Conservation (phyloP, 2,797 vertebrate species). For the Loriculus beryllinus region DNA sequence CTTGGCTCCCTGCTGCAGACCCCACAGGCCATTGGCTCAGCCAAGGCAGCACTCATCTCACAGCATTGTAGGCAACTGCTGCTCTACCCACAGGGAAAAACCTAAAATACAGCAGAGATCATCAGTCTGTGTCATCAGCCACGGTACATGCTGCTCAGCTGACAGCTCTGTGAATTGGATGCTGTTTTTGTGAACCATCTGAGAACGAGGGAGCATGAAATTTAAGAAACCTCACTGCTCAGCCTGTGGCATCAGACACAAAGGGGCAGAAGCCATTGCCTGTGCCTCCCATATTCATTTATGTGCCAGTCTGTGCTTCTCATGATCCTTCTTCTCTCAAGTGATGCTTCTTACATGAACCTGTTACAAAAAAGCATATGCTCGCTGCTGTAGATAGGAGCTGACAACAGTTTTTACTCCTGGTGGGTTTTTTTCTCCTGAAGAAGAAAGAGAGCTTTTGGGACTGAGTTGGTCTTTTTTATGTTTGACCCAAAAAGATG, state of each 20-base stretch:
- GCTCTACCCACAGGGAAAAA: not conserved
- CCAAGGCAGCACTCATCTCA: not conserved
- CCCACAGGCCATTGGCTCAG: not conserved
- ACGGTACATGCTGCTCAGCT: not conserved
- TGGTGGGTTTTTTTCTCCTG: not conserved
- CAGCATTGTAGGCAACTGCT: not conserved
- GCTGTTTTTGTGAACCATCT: not conserved
- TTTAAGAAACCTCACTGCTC: not conserved
- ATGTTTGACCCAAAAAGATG: not conserved
- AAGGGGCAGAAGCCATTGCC: not conserved
- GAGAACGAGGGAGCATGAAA: not conserved
- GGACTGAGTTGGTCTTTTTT: not conserved
- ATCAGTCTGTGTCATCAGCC: not conserved
- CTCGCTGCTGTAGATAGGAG: not conserved
- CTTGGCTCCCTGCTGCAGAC: not conserved
- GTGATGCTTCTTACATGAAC: not conserved
- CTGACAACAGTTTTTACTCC: not conserved
- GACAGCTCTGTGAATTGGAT: not conserved
- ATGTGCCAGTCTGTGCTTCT: not conserved
- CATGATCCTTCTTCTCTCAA: not conserved
- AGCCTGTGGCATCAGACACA: rapidly evolving
- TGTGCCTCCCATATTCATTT: rapidly evolving
- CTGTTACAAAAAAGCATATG: not conserved
- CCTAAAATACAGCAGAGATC: not conserved
- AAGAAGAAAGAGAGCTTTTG: not conserved